Evolutionary conservation across 2,888 invertebrate species (phyloP).

Genomic region (Bombylius major): DNA sequence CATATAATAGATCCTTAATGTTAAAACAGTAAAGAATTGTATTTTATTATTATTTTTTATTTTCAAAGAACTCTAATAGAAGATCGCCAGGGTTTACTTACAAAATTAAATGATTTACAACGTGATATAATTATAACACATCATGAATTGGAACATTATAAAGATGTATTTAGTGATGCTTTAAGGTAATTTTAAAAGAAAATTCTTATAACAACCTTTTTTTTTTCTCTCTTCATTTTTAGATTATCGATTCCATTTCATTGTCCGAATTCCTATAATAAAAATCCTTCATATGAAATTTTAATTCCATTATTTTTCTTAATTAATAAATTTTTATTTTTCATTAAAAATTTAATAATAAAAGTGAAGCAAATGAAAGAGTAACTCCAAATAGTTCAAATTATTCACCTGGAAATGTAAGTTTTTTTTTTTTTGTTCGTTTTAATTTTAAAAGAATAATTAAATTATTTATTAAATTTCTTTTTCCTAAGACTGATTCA

Average conservation of each 20-base stretch:
- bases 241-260: too few species aligned
- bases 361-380: constrained; percentile 6
- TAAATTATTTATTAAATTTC: not conserved
- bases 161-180: constrained; percentile 10
- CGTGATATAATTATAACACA: constrained; percentile 15
- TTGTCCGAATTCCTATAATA: too few species aligned
- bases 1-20: too few species aligned
- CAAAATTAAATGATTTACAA: constrained; percentile 13
- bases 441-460: not conserved
- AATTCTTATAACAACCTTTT: not conserved
- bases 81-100: constrained; percentile 12
- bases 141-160: constrained; percentile 14
- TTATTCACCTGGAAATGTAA: constrained; percentile 5
- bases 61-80: constrained; percentile 9
- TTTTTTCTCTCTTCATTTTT: not conserved
- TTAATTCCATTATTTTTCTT: too few species aligned
- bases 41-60: not conserved
- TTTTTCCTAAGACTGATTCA: constrained; percentile 5
- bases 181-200: constrained; percentile 4
- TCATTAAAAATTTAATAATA: not conserved
- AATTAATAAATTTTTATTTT: not conserved
- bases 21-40: not conserved
- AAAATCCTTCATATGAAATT: too few species aligned
- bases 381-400: constrained; percentile 5
- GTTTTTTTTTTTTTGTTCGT: not conserved